Percentiles rank a stretch among this genome's conserved stretches.
Conservation (phyloP, 1,140 invertebrate species). For the Scaptomyza montana region DNA sequence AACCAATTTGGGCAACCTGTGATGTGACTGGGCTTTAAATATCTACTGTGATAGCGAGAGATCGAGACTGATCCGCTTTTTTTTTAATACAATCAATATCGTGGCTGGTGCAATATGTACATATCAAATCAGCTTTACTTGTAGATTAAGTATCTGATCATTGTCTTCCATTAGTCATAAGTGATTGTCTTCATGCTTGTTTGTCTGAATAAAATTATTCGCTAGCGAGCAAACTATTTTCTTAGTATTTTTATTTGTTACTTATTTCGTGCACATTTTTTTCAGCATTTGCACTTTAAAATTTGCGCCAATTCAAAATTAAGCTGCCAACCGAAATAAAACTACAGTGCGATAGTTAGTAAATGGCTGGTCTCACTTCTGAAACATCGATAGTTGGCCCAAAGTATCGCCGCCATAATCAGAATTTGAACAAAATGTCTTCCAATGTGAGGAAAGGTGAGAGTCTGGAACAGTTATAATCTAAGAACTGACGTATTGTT, state of each 20-base stretch:
- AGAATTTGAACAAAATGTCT: too few species aligned
- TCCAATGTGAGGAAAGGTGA: too few species aligned
- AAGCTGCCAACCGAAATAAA: conserved; percentile 13
- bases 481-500: background rate
- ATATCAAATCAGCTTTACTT: conserved; percentile 28
- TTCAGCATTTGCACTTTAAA: background rate
- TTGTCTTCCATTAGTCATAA: conserved; percentile 73
- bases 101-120: conserved; percentile 44
- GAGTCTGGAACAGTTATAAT: too few species aligned
- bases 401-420: background rate
- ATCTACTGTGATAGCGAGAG: conserved; percentile 61
- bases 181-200: conserved; percentile 68
- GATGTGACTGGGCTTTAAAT: conserved; percentile 69
- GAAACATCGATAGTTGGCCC: conserved; percentile 11
- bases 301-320: background rate
- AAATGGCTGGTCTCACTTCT: background rate
- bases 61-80: conserved; percentile 55
- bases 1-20: conserved; percentile 45
- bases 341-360: background rate
- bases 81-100: conserved; percentile 18
- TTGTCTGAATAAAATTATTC: conserved; percentile 45
- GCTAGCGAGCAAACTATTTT: background rate
- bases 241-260: background rate
- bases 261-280: background rate
- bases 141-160: conserved; percentile 52